Evolutionary conservation across 2,888 invertebrate genomes (phyloP).

Genomic region (Caenorhabditis sulstoni): DNA sequence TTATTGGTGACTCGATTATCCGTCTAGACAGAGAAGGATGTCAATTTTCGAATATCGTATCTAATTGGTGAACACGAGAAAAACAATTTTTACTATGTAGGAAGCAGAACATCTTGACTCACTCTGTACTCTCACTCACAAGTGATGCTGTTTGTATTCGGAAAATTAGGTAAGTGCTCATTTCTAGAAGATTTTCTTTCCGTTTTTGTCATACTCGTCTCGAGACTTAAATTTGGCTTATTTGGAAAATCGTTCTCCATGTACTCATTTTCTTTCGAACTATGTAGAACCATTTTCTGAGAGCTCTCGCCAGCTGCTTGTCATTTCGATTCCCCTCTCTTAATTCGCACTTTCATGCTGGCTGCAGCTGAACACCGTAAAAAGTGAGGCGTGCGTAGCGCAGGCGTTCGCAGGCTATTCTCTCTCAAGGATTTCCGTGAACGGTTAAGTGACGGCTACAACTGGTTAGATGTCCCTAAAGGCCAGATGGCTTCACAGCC

Average conservation of each 20-base stretch:
- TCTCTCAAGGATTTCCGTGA: slow-evolving; percentile 51
- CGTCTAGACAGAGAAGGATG: neutral
- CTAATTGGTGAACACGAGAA: no score
- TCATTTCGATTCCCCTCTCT: slow-evolving; percentile 22
- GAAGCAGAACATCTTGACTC: no score
- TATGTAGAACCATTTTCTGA: no score
- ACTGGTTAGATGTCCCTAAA: slow-evolving; percentile 32
- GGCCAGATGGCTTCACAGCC: slow-evolving; percentile 47
- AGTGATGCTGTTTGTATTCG: neutral
- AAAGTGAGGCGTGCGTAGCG: slow-evolving; percentile 48
- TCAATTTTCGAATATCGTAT: no score
- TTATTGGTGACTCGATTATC: neutral
- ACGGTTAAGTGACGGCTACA: slow-evolving; percentile 49
- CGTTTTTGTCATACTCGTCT: no score
- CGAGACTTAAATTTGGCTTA: slow-evolving; percentile 14
- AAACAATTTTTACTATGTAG: no score
- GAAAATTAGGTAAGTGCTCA: neutral
- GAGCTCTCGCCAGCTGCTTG: slow-evolving; percentile 2
- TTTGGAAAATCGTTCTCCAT: neutral
- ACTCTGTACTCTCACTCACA: no score
- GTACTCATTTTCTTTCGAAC: neutral
- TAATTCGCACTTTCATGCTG: slow-evolving; percentile 29
- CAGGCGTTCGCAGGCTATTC: slow-evolving; percentile 26
- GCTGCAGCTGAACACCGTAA: slow-evolving; percentile 20
- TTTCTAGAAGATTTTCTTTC: neutral